Evolutionary conservation across 92 coral and sea anemone genomes (phyloP).

Genomic region (Micromussa lordhowensis): DNA sequence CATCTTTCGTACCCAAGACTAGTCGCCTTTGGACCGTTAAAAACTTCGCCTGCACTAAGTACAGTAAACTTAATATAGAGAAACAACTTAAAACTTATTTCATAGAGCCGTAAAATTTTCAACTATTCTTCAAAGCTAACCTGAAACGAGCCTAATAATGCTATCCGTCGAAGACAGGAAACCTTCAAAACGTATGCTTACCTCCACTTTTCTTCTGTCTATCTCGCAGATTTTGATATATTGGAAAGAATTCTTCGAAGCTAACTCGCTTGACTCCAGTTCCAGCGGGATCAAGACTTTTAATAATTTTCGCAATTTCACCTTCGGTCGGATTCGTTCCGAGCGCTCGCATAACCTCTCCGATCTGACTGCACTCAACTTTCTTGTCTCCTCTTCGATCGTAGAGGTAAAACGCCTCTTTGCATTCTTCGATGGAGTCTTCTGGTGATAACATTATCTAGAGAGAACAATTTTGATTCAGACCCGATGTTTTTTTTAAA

Average conservation of each 20-base stretch:
- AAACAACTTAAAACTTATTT: not conserved
- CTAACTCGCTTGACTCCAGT: constrained; percentile 73
- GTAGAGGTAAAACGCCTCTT: constrained; percentile 87
- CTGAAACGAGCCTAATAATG: not conserved
- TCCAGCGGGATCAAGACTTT: constrained; percentile 72
- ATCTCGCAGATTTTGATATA: constrained; percentile 86
- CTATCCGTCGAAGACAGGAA: not conserved
- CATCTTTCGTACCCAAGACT: not conserved
- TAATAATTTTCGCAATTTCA: constrained; percentile 82
- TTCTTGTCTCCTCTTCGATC: constrained; percentile 90
- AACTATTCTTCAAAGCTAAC: not conserved
- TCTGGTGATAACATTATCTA: constrained; percentile 36
- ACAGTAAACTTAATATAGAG: not conserved
- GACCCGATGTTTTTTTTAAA: not conserved
- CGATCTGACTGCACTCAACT: constrained; percentile 87
- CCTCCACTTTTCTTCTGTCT: constrained; percentile 79
- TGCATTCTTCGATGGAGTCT: constrained; percentile 64
- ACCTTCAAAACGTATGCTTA: constrained; percentile 9
- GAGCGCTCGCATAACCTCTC: constrained; percentile 97
- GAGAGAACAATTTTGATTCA: not conserved
- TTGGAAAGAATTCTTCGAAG: constrained; percentile 90
- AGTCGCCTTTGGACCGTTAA: not conserved
- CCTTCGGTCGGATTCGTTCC: constrained; percentile 95
- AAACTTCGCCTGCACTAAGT: not conserved
- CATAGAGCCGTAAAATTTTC: not conserved